A percentile compares a stretch with the other conserved stretches of the same genome.
Conservation (phyloP, 2,797 vertebrate species). For the Antennarius maculatus region DNA sequence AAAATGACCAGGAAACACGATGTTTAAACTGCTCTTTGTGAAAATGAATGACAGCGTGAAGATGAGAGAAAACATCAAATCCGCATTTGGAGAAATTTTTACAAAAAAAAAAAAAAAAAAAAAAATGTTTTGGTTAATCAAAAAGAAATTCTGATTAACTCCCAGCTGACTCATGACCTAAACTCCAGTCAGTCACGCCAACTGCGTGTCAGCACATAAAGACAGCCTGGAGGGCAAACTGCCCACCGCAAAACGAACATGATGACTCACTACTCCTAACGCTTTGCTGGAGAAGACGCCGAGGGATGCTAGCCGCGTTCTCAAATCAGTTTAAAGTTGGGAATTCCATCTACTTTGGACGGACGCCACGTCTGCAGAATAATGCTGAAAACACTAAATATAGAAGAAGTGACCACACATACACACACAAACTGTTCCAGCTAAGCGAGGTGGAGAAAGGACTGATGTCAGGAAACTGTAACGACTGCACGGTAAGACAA, state of each 20-base stretch:
- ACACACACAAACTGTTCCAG: slow-evolving; percentile 1
- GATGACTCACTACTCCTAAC: slow-evolving; percentile 49
- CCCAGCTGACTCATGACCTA: not conserved
- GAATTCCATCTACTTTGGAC: slow-evolving; percentile 31
- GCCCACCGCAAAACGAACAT: slow-evolving; percentile 11
- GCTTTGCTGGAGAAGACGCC: not conserved
- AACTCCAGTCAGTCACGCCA: not conserved
- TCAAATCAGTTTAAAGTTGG: slow-evolving; percentile 37
- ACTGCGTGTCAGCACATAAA: not conserved
- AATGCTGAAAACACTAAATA: slow-evolving; percentile 10
- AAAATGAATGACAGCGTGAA: no score
- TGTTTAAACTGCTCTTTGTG: no score
- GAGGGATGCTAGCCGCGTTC: slow-evolving; percentile 20
- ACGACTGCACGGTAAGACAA: slow-evolving; percentile 40
- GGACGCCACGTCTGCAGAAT: slow-evolving; percentile 22
- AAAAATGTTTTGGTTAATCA: no score
- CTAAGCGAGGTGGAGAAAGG: not conserved
- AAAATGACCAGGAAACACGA: not conserved
- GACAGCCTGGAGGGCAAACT: slow-evolving; percentile 1
- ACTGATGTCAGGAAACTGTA: slow-evolving; percentile 1
- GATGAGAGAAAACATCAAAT: not conserved
- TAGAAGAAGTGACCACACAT: slow-evolving; percentile 12
- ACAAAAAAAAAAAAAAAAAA: no score
- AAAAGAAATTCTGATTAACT: not conserved
- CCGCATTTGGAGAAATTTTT: not conserved